Evolutionary conservation across 2,888 invertebrate genomes (phyloP), one percentile per base, ranked within the genome.

Genomic region (Dicroscelio sp.): DNA sequence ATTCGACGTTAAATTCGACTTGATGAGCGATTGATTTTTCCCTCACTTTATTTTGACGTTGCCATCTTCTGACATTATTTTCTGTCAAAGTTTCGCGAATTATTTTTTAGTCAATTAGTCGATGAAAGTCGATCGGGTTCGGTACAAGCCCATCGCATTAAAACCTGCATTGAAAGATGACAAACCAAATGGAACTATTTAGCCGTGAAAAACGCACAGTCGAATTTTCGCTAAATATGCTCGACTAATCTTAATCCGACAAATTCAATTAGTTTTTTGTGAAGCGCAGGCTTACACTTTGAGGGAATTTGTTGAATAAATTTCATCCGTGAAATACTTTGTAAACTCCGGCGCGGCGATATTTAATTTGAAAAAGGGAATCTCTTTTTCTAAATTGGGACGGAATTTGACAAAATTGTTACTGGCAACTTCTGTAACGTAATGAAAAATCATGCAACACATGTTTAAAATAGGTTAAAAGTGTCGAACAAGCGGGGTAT

Each of bases 361-460:
- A 78, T 75, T 73, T 73, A 80, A 86, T 63, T 27, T 63, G 38
- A 14, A 86, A 86, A 52, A 8, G 27, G 25, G 69, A n/a, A 85
- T 85, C 69, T 52, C 67, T 82, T 69, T 88, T 82, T 55, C 52
- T 31, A n/a, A 60, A 83, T 83, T 83, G 71, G n/a, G 12, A 52
- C 52, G 35, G 60, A 83, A 87, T 87, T 87, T 69, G 75, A 67
- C 76, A 71, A 83, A 78, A 88, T 88, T 86, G 69, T 63, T 86
- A 10, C 58, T 58, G 48, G 30, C 1, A 83, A 83, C 69, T 78
- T 78, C 35, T 35, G 48, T 25, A 71, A 71, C 63, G 58, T 30
- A 63, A 88, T 88, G 88, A 78, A 88, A 83, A 83, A 83, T 83
- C 76, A 71, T 38, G 71, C 83, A 83, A 78, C 88, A 88, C 35